Evolutionary conservation across 2,888 invertebrate species (phyloP).

Genomic region (Oscheius onirici): DNA sequence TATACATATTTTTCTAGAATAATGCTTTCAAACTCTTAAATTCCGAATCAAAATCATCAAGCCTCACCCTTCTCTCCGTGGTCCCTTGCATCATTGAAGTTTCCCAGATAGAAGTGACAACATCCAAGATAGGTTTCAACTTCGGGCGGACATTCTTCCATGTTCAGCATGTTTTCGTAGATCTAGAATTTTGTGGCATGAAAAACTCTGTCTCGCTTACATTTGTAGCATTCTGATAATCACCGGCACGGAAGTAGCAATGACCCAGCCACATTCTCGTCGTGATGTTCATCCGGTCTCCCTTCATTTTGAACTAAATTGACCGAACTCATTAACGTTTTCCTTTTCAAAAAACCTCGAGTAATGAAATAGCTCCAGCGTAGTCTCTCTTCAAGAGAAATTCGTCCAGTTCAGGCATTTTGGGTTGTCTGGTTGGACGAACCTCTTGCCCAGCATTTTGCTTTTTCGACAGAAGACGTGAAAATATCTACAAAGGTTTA

Average conservation of each 20-base stretch:
- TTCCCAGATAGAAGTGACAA: conserved; percentile 92
- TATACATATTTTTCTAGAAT: too few relatives aligned
- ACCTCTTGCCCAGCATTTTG: conserved; percentile 37
- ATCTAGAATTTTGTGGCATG: conserved; percentile 72
- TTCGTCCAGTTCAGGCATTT: conserved; percentile 83
- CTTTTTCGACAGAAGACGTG: conserved; percentile 52
- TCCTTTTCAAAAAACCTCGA: conserved; percentile 79
- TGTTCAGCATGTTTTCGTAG: conserved; percentile 74
- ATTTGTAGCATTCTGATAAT: conserved; percentile 85
- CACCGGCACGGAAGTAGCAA: conserved; percentile 93
- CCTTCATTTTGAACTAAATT: conserved; percentile 40
- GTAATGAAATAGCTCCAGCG: conserved; percentile 88
- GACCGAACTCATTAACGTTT: background rate
- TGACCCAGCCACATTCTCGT: conserved; percentile 85
- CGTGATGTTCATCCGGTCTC: background rate
- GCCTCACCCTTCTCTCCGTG: conserved; percentile 74
- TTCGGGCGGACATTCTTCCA: conserved; percentile 75
- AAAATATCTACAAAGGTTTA: conserved; percentile 46
- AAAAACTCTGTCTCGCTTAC: conserved; percentile 73
- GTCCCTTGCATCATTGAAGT: conserved; percentile 81
- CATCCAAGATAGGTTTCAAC: conserved; percentile 86
- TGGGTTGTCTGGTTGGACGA: conserved; percentile 33
- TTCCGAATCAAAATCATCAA: background rate
- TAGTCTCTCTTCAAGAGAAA: conserved; percentile 90
- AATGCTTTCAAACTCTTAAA: background rate